Conservation (phyloP, 2,113 vertebrate genomes). For the rabbit (Oryctolagus cuniculus) region DNA sequence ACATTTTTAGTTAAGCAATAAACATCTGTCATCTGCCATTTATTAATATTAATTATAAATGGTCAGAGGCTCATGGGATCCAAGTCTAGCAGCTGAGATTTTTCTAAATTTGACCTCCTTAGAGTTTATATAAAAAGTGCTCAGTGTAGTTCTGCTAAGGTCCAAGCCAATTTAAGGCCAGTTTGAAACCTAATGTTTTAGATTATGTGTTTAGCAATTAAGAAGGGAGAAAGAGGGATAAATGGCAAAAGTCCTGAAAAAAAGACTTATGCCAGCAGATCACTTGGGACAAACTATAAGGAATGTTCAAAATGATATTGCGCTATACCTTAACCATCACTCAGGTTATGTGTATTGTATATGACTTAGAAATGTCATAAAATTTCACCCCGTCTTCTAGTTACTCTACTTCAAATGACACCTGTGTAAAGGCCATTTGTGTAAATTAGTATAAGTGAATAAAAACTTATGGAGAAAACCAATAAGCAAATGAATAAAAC, state of each 20-base stretch:
- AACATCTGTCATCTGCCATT: constrained; percentile 90
- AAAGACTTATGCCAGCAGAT: constrained; percentile 64
- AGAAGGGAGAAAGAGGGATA: constrained; percentile 50
- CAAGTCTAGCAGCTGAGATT: constrained; percentile 89
- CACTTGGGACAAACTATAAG: constrained; percentile 86
- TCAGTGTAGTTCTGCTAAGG: constrained; percentile 81
- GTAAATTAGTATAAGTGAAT: constrained; percentile 85
- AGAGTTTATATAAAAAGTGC: constrained; percentile 88
- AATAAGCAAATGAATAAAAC: constrained; percentile 71
- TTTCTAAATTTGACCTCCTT: constrained; percentile 89
- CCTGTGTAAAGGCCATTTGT: constrained; percentile 85
- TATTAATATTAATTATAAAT: constrained; percentile 92
- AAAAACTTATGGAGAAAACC: constrained; percentile 83
- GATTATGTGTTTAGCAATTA: constrained; percentile 78
- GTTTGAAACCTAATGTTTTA: constrained; percentile 83
- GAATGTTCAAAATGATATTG: constrained; percentile 84
- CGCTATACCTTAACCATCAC: constrained; percentile 83
- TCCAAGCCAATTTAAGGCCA: constrained; percentile 82
- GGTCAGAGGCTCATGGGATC: constrained; percentile 84
- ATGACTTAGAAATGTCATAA: constrained; percentile 90
- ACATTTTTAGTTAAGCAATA: constrained; percentile 88
- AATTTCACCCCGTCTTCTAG: constrained; percentile 84
- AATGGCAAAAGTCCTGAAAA: constrained; percentile 58
- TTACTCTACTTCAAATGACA: constrained; percentile 82
- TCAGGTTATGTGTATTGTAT: constrained; percentile 86